Evolutionary conservation across 2,888 invertebrate genomes (phyloP), one percentile per base, ranked within the genome.

Genomic region (Eupithecia insigniata): DNA sequence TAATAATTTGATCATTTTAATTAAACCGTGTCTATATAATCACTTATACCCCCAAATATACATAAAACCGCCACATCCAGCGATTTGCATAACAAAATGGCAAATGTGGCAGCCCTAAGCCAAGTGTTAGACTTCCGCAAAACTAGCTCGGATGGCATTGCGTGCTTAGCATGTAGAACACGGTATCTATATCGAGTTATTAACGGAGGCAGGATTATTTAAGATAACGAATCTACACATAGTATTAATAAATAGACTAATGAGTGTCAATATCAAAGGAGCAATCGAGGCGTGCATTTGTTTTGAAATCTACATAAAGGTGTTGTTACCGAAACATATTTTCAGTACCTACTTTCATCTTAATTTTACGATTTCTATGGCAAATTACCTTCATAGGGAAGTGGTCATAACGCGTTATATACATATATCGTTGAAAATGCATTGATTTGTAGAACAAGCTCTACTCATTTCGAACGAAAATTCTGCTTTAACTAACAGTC

Each of bases 231-330:
- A 92, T 91, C 91, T 91, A 87, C 61, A 32, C 61, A 62, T 85
- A 89, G 85, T 84, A 81, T 88, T 87, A 90, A 90, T 92, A 91
- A 92, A 90, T 88, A 90, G 86, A 89, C 89, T 92, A 92, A 92
- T 92, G 90, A 92, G 91, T 91, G 91, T 91, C 90, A 91, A 89
- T 91, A 91, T 90, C 89, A 85, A 85, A 83, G 82, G 79, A 87
- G 85, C 86, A 86, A 89, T 90, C 86, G 83, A 80, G 76, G 83
- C 77, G 76, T 81, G 79, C 82, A 78, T 76, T 68, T 75, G 73
- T 74, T 75, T 62, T 70, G 60, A 70, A 72, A 84, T 78, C 70
- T 74, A 67, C n/a, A 80, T 77, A 82, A 89, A 91, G 90, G 55
- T 84, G 89, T 66, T 85, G 68, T 2, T 22, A 64, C 64, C 16